phyloP scores from a whole-genome alignment of 2,113 vertebrate genomes.

The Rhadina sibilatrix region DNA sequence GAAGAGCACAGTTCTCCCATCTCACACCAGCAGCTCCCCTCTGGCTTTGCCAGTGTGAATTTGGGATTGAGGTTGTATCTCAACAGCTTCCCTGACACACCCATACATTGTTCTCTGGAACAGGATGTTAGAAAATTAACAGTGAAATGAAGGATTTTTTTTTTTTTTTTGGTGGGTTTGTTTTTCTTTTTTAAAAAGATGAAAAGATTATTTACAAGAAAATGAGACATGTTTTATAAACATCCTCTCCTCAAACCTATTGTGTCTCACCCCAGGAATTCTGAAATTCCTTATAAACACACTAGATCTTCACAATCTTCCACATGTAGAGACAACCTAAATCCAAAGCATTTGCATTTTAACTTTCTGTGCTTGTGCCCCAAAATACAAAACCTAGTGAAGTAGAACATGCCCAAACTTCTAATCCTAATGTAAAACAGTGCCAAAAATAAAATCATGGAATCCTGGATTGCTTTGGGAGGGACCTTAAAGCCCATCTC shows the following conservation, averaged over 20 bases:
- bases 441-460: not conserved
- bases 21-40: not conserved
- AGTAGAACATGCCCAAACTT: not conserved
- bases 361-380: not conserved
- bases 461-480: not conserved
- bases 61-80: not conserved
- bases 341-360: not conserved
- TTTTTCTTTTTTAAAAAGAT: conserved; percentile 17
- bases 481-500: not conserved
- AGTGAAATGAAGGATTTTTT: not conserved
- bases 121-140: conserved; percentile 48
- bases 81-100: conserved; percentile 11
- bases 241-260: conserved; percentile 33
- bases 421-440: not conserved
- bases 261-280: not conserved
- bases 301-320: not conserved
- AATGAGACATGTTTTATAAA: not conserved
- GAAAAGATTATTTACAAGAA: conserved; percentile 40
- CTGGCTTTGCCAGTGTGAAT: not conserved
- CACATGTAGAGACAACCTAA: not conserved
- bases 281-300: not conserved
- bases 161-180: not conserved
- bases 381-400: not conserved
- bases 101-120: conserved; percentile 30
- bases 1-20: not conserved